Conservation (phyloP, 2,113 vertebrate genomes). For the Meleagris gallopavo region DNA sequence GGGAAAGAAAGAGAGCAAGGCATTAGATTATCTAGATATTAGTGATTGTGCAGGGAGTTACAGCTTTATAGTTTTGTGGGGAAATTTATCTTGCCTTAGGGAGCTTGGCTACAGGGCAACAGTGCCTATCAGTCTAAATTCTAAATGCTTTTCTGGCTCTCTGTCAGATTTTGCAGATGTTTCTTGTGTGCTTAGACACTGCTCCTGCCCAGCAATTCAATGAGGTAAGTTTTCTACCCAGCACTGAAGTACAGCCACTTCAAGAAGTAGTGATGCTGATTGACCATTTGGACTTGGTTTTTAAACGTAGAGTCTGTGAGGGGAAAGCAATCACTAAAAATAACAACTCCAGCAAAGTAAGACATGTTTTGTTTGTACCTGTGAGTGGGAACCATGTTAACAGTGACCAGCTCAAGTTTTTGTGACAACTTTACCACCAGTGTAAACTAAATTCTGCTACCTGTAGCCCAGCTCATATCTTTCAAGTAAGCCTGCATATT, state of each 20-base stretch:
- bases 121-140: background rate
- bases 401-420: background rate
- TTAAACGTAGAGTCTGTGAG: background rate
- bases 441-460: background rate
- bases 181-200: background rate
- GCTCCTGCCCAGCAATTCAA: background rate
- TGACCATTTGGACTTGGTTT: background rate
- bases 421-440: background rate
- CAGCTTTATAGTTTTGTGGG: background rate
- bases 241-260: background rate
- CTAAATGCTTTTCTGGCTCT: background rate
- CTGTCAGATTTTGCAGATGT: constrained; percentile 3
- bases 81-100: background rate
- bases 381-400: background rate
- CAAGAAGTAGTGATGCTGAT: background rate
- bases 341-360: background rate
- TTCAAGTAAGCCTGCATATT: background rate
- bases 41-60: background rate
- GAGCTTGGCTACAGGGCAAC: background rate
- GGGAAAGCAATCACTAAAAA: background rate
- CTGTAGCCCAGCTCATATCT: background rate
- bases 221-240: background rate
- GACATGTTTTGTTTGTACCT: background rate
- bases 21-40: constrained; percentile 9
- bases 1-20: background rate